Conservation (phyloP, 2,888 invertebrate species). For the Eulithis testata region DNA sequence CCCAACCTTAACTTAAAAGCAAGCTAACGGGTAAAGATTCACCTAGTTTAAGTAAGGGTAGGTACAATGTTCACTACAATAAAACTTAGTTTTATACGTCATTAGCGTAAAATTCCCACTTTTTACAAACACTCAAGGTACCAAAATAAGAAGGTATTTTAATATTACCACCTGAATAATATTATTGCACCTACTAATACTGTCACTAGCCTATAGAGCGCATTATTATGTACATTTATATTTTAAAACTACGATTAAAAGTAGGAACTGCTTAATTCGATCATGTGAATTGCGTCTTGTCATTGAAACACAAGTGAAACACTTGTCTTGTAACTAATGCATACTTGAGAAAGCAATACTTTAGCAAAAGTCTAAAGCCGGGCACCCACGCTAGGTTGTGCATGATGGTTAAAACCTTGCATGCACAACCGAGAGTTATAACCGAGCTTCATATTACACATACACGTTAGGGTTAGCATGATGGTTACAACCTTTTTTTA, state of each 20-base stretch:
- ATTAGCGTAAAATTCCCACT: slow-evolving; percentile 36
- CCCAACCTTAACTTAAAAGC: background rate
- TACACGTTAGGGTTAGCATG: no score
- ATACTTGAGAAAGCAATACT: no score
- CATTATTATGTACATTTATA: background rate
- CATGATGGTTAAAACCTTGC: no score
- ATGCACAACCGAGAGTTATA: no score
- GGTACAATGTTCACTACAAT: background rate
- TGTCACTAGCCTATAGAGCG: background rate
- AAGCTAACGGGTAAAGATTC: background rate
- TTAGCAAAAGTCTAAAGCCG: no score
- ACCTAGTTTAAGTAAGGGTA: background rate
- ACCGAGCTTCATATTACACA: no score
- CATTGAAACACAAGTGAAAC: no score
- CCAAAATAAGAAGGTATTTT: background rate
- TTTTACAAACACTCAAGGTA: slow-evolving; percentile 18
- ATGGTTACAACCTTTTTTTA: no score
- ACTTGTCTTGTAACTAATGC: no score
- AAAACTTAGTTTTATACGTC: background rate
- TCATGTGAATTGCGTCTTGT: no score
- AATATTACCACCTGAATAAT: background rate
- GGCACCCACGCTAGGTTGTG: no score
- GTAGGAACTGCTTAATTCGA: background rate
- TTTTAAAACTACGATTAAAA: background rate
- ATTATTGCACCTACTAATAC: background rate